Base-by-base conservation (phyloP, 2,113 vertebrate genomes). In the Anas platyrhynchos region DNA sequence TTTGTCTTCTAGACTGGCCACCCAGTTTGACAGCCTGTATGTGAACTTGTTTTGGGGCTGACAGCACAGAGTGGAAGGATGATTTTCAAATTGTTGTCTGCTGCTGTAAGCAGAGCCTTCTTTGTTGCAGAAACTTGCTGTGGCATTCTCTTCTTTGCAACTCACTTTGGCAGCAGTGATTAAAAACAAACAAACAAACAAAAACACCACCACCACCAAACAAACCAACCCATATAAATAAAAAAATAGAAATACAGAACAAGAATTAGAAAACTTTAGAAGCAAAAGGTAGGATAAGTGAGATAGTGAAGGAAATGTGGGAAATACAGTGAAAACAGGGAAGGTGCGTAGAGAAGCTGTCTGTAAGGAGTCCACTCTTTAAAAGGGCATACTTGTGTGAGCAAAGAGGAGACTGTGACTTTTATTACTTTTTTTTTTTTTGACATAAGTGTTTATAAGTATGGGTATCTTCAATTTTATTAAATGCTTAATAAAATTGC, bases 31-130 rank as follows among this genome's bases (percentile, higher is more conserved):
- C 31, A 32, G 27, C 25, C 27, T 55, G 13, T 46, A 22, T 34
- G 16, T 61, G 29, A 20, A 66, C 61, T n/a, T 54, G 5, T 68
- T 83, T 46, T 58, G 32, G 79, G 44, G 7, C 17, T 80, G 25
- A 11, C 3, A 44, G 34, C 22, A 15, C 4, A 1, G 4, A 11
- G 10, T 1, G 1, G 6, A 43, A 58, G 4, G 69, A 8, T 38
- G 58, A 27, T 43, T 11, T 34, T 63, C 17, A 26, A 25, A 6
- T 17, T 48, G n/a, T 8, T 72, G 25, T 59, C 23, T 27, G 46
- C 16, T 41, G 11, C 31, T 78, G 41, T 48, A 34, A 6, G 8
- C 4, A 26, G 32, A 69, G 22, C 21, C 29, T 6, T 83, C 0
- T 34, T 67, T n/a, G 9, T 48, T 72, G 21, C 27, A 12, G n/a